Evolutionary conservation across 2,888 invertebrate genomes (phyloP).

Genomic region (Crocallis elinguaria): DNA sequence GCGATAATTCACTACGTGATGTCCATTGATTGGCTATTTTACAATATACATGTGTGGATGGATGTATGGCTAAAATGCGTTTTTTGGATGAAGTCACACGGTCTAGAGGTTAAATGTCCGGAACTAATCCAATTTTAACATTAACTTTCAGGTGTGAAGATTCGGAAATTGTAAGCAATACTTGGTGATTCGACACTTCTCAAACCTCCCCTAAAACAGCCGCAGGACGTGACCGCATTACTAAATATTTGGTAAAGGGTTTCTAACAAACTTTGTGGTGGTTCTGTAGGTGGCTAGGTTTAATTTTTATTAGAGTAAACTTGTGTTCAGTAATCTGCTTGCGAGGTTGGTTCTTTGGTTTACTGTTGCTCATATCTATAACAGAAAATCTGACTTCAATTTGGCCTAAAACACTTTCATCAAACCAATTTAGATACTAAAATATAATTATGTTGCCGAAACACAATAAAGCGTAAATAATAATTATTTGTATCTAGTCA

Average conservation of each 20-base stretch:
- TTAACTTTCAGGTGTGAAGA: neutral
- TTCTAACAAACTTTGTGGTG: constrained; percentile 19
- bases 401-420: too few relatives aligned
- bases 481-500: too few relatives aligned
- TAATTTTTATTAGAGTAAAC: neutral
- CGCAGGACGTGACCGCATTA: constrained; percentile 30
- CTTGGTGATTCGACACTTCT: constrained; percentile 18
- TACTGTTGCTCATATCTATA: too few relatives aligned
- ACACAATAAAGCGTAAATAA: too few relatives aligned
- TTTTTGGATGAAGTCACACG: neutral
- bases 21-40: too few relatives aligned
- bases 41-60: too few relatives aligned
- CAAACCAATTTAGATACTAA: too few relatives aligned
- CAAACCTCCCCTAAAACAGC: constrained; percentile 26
- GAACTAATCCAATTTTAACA: neutral
- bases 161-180: constrained; percentile 4
- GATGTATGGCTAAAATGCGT: neutral
- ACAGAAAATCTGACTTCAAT: too few relatives aligned
- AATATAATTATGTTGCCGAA: too few relatives aligned
- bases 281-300: constrained; percentile 9
- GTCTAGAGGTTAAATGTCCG: neutral
- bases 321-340: too few relatives aligned
- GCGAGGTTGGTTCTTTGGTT: too few relatives aligned
- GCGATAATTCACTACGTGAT: too few relatives aligned
- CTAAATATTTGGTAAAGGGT: constrained; percentile 21